These are phyloP conservation scores for Tiliacea citrago DNA, from an alignment of 2,888 invertebrate species.

Conservation along the genomic window DNA sequence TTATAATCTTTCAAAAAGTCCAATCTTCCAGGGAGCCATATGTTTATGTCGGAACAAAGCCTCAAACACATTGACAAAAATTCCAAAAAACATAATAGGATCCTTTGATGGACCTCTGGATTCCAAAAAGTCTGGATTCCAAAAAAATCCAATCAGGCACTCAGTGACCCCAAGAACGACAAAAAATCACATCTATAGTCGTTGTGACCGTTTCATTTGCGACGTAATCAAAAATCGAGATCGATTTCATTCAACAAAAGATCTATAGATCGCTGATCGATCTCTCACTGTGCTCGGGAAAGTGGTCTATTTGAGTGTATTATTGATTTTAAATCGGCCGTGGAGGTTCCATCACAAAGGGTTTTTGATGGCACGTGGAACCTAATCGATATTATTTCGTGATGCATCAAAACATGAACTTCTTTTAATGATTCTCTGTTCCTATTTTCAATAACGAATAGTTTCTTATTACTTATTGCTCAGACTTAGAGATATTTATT, in stretches of 20 bases:
- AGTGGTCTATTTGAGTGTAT: conserved; percentile 84
- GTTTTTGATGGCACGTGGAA: conserved; percentile 68
- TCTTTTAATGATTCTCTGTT: not conserved
- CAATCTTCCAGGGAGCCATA: conserved; percentile 5
- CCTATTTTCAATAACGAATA: not conserved
- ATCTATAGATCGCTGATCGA: conserved; percentile 86
- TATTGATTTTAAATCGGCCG: conserved; percentile 89
- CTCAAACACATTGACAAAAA: conserved; percentile 28
- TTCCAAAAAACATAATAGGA: conserved; percentile 48
- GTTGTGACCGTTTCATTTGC: conserved; percentile 78
- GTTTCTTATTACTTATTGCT: not conserved
- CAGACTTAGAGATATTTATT: not conserved
- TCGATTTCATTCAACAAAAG: conserved; percentile 87
- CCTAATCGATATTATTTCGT: conserved; percentile 27
- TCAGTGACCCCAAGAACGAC: conserved; percentile 65
- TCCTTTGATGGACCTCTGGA: conserved; percentile 51
- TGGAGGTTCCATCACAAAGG: conserved; percentile 78
- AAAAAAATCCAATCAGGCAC: conserved; percentile 67
- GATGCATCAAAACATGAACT: not conserved
- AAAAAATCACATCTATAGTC: conserved; percentile 69
- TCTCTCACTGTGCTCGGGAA: conserved; percentile 87
- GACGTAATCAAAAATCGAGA: conserved; percentile 83
- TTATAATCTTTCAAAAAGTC: not conserved
- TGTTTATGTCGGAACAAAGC: conserved; percentile 19
- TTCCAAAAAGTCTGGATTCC: conserved; percentile 43